A percentile compares a stretch with the other conserved stretches of the same genome.
Evolutionary conservation across 37 sponge, comb jelly and placozoan species (phyloP).

Genomic region (Tethya wilhelma): DNA sequence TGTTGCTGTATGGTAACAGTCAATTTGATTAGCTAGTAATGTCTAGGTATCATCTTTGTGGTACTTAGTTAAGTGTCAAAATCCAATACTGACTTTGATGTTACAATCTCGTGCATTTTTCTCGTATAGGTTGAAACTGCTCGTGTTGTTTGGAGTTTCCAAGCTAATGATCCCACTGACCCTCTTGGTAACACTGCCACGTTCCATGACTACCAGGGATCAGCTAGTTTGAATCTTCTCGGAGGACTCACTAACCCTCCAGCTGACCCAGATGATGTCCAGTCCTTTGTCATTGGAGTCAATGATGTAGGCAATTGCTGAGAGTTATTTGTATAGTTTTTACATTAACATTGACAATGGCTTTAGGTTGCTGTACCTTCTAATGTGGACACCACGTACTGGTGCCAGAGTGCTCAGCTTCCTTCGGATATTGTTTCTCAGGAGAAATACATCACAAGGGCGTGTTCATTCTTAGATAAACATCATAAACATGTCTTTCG

Average conservation of each 20-base stretch:
- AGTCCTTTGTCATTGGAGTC: neutral
- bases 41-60: too few species aligned
- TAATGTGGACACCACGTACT: constrained; percentile 1
- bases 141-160: constrained; percentile 14
- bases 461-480: neutral
- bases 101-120: too few species aligned
- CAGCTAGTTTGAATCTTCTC: neutral
- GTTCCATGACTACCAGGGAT: neutral
- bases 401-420: neutral
- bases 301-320: neutral
- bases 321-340: too few species aligned
- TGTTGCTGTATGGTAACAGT: too few species aligned
- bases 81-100: too few species aligned
- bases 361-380: neutral
- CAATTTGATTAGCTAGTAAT: too few species aligned
- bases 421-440: neutral
- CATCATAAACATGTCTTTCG: too few species aligned
- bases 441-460: constrained; percentile 6
- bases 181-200: neutral
- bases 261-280: neutral
- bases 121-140: neutral
- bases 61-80: too few species aligned
- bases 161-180: neutral
- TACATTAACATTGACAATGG: too few species aligned
- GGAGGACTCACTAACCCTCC: neutral